A percentile compares a stretch with the other conserved stretches of the same genome.
Evolutionary conservation across 2,113 vertebrate species (phyloP).

Genomic region (Lates calcarifer): DNA sequence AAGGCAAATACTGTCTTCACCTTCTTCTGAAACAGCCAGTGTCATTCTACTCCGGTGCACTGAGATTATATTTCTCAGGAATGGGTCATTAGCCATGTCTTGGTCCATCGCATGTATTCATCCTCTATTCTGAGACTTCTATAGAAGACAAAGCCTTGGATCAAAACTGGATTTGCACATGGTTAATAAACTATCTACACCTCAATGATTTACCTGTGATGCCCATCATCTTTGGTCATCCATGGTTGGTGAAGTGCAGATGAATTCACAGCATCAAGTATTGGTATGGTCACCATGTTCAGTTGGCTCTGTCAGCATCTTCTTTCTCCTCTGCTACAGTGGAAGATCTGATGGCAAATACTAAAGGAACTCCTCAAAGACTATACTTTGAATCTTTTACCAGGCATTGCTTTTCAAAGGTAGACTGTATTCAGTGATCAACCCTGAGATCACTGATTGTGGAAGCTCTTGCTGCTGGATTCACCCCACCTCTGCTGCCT

Average conservation of each 20-base stretch:
- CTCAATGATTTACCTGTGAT: conserved; percentile 25
- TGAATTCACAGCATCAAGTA: conserved; percentile 4
- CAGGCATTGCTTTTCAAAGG: neutral
- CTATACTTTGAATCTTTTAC: neutral
- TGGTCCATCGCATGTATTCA: neutral
- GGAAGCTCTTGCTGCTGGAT: neutral
- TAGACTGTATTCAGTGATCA: neutral
- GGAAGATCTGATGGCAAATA: neutral
- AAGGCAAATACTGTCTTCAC: neutral
- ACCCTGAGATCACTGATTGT: neutral
- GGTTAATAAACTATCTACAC: neutral
- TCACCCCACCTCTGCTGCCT: neutral
- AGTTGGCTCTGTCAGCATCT: neutral
- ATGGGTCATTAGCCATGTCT: neutral
- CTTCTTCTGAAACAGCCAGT: neutral
- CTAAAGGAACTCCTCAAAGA: neutral
- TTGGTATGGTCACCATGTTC: conserved; percentile 7
- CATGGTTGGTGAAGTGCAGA: conserved; percentile 9
- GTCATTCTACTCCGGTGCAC: neutral
- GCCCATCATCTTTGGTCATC: conserved; percentile 23
- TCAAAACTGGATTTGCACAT: neutral
- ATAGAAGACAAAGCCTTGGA: neutral
- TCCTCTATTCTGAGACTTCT: neutral
- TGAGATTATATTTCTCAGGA: neutral
- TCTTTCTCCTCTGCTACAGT: neutral